A percentile compares a stretch with the other conserved stretches of the same genome.
Evolutionary conservation across 2,797 vertebrate species (phyloP).

Genomic region (Picus viridis): DNA sequence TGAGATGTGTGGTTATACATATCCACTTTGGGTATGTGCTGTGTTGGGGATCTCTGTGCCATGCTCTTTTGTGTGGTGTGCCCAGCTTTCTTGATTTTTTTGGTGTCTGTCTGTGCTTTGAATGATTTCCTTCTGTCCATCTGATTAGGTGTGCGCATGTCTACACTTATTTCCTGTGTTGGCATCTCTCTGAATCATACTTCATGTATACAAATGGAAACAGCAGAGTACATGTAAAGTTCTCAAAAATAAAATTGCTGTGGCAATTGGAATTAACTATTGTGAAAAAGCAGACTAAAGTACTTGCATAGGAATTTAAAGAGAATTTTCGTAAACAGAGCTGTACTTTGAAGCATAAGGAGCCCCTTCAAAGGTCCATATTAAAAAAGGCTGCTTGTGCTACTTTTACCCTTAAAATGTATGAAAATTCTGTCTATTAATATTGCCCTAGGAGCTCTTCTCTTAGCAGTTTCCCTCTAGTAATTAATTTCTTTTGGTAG

Average conservation of each 20-base stretch:
- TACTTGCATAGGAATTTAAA: background rate
- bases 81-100: background rate
- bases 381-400: accelerated
- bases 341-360: background rate
- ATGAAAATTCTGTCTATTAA: background rate
- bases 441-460: background rate
- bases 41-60: accelerated
- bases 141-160: background rate
- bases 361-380: background rate
- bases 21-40: background rate
- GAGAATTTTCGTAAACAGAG: background rate
- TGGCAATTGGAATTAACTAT: background rate
- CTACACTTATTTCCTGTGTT: background rate
- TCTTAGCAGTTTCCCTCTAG: background rate
- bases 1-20: background rate
- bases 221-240: background rate
- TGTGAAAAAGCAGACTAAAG: background rate
- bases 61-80: accelerated
- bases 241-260: background rate
- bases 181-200: background rate
- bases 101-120: background rate
- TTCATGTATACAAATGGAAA: background rate
- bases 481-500: background rate
- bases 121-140: background rate
- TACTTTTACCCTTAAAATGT: background rate